Base-by-base conservation (phyloP, 2,888 invertebrate species). In the Nasonia oneida region DNA sequence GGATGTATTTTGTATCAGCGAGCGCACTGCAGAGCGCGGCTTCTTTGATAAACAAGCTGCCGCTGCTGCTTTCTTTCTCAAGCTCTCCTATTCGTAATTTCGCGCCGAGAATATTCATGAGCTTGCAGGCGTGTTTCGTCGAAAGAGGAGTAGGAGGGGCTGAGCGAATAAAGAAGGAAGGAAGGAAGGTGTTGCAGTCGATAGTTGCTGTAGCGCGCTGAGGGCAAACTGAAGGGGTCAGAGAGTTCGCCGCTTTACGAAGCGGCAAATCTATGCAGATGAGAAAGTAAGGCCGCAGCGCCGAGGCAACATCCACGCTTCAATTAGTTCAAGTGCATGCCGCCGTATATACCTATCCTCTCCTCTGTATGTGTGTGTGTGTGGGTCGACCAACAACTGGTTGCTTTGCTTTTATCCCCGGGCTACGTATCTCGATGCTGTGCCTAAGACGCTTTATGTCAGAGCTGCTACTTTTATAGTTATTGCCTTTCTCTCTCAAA, bases 211-310 rank as follows among this genome's bases (percentile, higher is more conserved):
- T 1, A 29, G 1, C 37, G 50, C 67, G 15, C 33, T 64, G 57
- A 61, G 57, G 57, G 64, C 76, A 53, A 82, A 67, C 82, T 53
- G 77, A 70, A 83, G 70, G 83, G 83, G 83, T 83, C 83, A 79
- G 83, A 29, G 74, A 79, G 79, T 74, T 64, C 73, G 39, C 37
- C 37, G 90, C 91, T 91, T 91, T 90, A 89, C 91, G 90, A 90
- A 91, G 89, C 90, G 89, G 90, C 89, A 91, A 92, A 93, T 92
- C 91, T 90, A 92, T 91, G 91, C 90, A 91, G 91, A 92, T 92
- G 91, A 90, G 90, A 89, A 90, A 89, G 89, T 83, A 67, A 67
- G 73, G 79, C 89, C 89, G 89, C 89, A 90, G 89, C 88, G 88
- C 8, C 57, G 57, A 18, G 57, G 88, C 89, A 88, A 88, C 88